phyloP scores from a whole-genome alignment of 1,140 invertebrate genomes.

The Littorina saxatilis region DNA sequence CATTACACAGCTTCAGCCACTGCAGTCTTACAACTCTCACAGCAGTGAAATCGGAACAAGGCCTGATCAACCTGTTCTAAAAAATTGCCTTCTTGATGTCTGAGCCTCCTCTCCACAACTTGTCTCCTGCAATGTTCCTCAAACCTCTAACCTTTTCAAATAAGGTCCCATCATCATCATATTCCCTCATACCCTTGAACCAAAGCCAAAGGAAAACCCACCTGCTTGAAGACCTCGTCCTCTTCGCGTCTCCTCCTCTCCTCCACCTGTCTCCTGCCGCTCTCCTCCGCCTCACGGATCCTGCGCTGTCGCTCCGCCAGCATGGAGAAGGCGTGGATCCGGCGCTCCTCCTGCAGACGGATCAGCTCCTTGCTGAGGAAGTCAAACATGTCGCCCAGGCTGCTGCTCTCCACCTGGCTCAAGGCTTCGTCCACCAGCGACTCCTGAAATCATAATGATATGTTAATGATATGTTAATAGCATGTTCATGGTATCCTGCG shows the following conservation, averaged over 20 bases:
- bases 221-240: slow-evolving; percentile 87
- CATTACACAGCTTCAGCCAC: no score
- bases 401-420: slow-evolving; percentile 78
- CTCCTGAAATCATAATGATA: slow-evolving; percentile 59
- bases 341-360: slow-evolving; percentile 83
- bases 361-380: slow-evolving; percentile 86
- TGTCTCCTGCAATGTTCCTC: no score
- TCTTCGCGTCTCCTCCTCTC: slow-evolving; percentile 82
- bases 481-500: slow-evolving; percentile 77
- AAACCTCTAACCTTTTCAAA: no score
- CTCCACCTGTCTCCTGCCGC: slow-evolving; percentile 83
- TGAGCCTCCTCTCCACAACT: no score
- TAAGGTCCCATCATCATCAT: no score
- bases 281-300: slow-evolving; percentile 84
- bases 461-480: no score
- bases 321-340: slow-evolving; percentile 83
- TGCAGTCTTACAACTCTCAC: no score
- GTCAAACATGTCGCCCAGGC: slow-evolving; percentile 82
- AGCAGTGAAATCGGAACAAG: no score
- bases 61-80: no score
- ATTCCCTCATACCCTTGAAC: no score
- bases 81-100: no score
- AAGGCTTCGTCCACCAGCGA: slow-evolving; percentile 71
- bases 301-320: slow-evolving; percentile 82
- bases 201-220: no score